A percentile compares a stretch with the other conserved stretches of the same genome.
Evolutionary conservation across 2,113 vertebrate species (phyloP).

Genomic region (Hippocampus abdominalis): DNA sequence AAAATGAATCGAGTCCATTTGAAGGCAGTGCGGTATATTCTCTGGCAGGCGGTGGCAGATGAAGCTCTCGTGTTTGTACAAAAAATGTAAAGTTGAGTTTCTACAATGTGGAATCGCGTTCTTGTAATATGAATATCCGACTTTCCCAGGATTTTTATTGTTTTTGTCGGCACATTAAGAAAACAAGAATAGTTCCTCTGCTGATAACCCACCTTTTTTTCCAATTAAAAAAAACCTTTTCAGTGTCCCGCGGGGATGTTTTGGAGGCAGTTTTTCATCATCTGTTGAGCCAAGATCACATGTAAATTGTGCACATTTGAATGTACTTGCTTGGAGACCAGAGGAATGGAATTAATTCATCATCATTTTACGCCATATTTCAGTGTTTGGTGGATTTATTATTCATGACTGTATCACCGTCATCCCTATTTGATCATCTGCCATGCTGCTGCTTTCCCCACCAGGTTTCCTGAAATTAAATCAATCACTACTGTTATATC

Average conservation of each 20-base stretch:
- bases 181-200: neutral
- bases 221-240: neutral
- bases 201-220: neutral
- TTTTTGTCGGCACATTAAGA: neutral
- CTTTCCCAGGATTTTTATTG: neutral
- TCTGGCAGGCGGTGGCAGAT: neutral
- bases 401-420: slow-evolving; percentile 15
- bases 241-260: neutral
- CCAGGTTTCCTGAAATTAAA: slow-evolving; percentile 10
- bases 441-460: slow-evolving; percentile 5
- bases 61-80: neutral
- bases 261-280: neutral
- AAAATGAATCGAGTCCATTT: neutral
- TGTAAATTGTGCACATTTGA: neutral
- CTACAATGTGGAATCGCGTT: neutral
- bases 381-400: slow-evolving; percentile 12
- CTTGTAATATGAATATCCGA: neutral
- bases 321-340: slow-evolving; percentile 14
- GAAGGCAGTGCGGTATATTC: neutral
- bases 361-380: slow-evolving; percentile 10
- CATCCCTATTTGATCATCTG: slow-evolving; percentile 8
- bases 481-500: neutral
- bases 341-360: slow-evolving; percentile 4
- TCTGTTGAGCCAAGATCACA: slow-evolving; percentile 15
- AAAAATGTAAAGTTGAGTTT: neutral